Percentiles rank a stretch among this genome's conserved stretches.
Evolutionary conservation across 2,797 vertebrate genomes (phyloP).

Genomic region (Rousettus madagascariensis): DNA sequence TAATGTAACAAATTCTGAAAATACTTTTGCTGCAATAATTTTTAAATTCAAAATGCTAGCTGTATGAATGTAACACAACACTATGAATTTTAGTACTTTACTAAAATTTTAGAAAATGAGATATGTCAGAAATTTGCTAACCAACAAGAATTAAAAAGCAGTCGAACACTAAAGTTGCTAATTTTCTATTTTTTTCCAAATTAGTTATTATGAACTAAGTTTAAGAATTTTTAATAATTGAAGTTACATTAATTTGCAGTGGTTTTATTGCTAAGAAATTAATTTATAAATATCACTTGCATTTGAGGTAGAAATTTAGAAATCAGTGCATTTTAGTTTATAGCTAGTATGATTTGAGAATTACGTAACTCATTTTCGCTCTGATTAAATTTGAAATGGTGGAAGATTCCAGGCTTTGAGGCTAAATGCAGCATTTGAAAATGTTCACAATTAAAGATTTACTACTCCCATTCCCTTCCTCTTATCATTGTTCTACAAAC

Average conservation of each 20-base stretch:
- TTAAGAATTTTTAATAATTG: not conserved
- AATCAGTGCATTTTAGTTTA: not conserved
- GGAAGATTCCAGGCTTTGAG: not conserved
- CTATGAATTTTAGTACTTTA: not conserved
- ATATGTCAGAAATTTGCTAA: not conserved
- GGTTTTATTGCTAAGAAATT: not conserved
- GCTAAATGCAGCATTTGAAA: not conserved
- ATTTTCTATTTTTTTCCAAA: not conserved
- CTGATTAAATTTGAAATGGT: not conserved
- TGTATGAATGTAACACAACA: not conserved
- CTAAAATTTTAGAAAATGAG: not conserved
- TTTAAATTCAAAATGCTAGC: not conserved
- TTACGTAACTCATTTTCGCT: not conserved
- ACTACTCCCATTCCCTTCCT: not conserved
- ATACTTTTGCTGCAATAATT: not conserved
- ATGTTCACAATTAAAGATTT: not conserved
- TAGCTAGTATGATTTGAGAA: not conserved
- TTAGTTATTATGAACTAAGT: not conserved
- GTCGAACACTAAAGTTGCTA: not conserved
- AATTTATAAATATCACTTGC: not conserved
- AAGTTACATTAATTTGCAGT: not conserved
- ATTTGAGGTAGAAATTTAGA: not conserved
- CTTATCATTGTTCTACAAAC: not conserved
- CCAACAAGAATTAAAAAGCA: not conserved
- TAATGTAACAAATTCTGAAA: not conserved